Evolutionary conservation across 2,797 vertebrate species (phyloP), one percentile per base, ranked within the genome.

Genomic region (Atherinosoma microstoma): DNA sequence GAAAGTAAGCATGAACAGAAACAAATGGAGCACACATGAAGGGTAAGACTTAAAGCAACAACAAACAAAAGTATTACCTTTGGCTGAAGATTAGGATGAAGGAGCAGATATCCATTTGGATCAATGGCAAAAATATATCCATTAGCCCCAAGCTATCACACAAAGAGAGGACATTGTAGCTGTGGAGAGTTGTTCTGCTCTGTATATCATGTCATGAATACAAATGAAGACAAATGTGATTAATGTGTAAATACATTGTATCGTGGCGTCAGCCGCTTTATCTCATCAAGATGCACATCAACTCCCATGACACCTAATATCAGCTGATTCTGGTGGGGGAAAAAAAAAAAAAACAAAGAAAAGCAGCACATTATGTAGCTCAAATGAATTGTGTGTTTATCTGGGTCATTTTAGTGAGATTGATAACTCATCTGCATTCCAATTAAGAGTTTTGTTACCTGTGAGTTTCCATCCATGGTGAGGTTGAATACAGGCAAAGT

Each of bases 251-350:
- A 80, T 83, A 95, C 95, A 63, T 93, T 95, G 80, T 93, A 99
- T 65, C 95, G 96, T 0, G 97, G 97, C 0, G 97, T 98, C 84
- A 99, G 94, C 78, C 93, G 96, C 92, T 97, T 99, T 92, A 99
- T 97, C 87, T 99, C 98, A 1, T 97, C 96, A 64, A 99, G 95
- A 87, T 98, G 96, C 70, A 99, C 97, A 0, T 99, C 98, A 0
- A 99, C 97, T 61, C 97, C 98, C 97, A 99, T 98, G 75, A 99
- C 98, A 0, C 98, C 98, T 67, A 99, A 93, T 87, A 99, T 98
- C 73, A 99, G 95, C 94, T 99, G 98, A 92, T 99, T 99, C 97
- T 99, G 92, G 0, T 59, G 32, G 32, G 24, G 24, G 24, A 27
- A 40, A 40, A 54, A 29, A 53, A 67, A 27, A 40, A 40, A 54